Percentiles rank a stretch among this genome's conserved stretches.
These are phyloP conservation scores for Apis mellifera DNA, from an alignment of 1,140 invertebrate genomes.

Conservation along the genomic window DNA sequence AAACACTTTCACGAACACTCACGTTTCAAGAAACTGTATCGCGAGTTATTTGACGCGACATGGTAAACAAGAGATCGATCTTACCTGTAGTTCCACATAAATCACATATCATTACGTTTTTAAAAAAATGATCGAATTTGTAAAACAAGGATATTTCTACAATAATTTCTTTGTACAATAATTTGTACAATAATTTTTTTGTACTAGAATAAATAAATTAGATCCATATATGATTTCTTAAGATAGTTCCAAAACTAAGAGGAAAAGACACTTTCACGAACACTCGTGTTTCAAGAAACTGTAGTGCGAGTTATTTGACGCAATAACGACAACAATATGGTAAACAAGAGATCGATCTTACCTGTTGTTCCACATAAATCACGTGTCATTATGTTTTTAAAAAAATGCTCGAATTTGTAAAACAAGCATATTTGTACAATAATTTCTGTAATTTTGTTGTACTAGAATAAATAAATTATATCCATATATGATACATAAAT, in stretches of 20 bases:
- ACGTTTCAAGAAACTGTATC: not conserved
- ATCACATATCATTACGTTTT: not conserved
- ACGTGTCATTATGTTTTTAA: not conserved
- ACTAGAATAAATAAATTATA: not conserved
- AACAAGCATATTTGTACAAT: not conserved
- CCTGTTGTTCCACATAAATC: not conserved
- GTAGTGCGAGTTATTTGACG: not conserved
- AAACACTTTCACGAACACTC: conserved; percentile 11
- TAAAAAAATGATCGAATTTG: not conserved
- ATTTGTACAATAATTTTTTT: too few species aligned
- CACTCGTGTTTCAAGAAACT: not conserved
- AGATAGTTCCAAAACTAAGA: not conserved
- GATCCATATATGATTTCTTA: not conserved
- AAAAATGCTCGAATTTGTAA: not conserved
- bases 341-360: conserved; percentile 8
- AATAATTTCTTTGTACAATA: not conserved
- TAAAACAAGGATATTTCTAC: not conserved
- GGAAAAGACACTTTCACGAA: conserved; percentile 11
- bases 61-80: conserved; percentile 4
- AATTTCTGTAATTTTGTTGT: not conserved
- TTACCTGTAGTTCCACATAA: not conserved
- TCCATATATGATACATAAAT: not conserved
- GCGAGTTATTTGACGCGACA: not conserved
- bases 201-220: not conserved
- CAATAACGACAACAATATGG: not conserved